Conservation (phyloP, 2,888 invertebrate species). For the Nasonovia ribisnigri region DNA sequence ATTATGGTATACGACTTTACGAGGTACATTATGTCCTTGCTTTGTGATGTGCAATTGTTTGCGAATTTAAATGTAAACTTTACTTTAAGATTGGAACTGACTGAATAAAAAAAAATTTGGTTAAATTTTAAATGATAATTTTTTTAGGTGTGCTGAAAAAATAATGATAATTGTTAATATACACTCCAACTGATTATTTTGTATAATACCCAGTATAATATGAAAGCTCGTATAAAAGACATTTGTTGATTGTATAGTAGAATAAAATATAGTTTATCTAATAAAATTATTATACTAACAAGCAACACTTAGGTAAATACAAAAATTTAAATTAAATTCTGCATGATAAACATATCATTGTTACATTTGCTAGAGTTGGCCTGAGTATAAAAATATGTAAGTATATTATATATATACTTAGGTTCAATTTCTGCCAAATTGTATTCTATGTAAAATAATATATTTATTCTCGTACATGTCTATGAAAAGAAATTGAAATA, state of each 20-base stretch:
- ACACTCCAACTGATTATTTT: constrained; percentile 38
- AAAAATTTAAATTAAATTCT: constrained; percentile 12
- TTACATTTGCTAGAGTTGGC: neutral
- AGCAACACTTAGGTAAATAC: neutral
- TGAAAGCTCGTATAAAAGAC: constrained; percentile 27
- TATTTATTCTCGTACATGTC: neutral
- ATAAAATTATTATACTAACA: neutral
- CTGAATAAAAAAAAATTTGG: constrained; percentile 42
- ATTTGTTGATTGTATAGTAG: constrained; percentile 27
- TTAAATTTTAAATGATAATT: constrained; percentile 27
- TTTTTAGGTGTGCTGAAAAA: constrained; percentile 2
- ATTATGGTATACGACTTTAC: constrained; percentile 55
- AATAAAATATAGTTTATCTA: constrained; percentile 8
- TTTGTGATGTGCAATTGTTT: constrained; percentile 59
- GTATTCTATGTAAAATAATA: neutral
- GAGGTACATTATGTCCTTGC: constrained; percentile 50
- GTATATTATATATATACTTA: neutral
- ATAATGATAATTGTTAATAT: constrained; percentile 8
- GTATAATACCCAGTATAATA: neutral
- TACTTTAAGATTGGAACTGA: constrained; percentile 43
- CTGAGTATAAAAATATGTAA: neutral
- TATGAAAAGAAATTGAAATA: neutral
- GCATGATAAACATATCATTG: constrained; percentile 31
- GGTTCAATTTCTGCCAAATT: neutral
- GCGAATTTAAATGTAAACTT: constrained; percentile 45